A percentile compares a stretch with the other conserved stretches of the same genome.
Evolutionary conservation across 2,888 invertebrate genomes (phyloP).

Genomic region (Psylliodes chrysocephalus): DNA sequence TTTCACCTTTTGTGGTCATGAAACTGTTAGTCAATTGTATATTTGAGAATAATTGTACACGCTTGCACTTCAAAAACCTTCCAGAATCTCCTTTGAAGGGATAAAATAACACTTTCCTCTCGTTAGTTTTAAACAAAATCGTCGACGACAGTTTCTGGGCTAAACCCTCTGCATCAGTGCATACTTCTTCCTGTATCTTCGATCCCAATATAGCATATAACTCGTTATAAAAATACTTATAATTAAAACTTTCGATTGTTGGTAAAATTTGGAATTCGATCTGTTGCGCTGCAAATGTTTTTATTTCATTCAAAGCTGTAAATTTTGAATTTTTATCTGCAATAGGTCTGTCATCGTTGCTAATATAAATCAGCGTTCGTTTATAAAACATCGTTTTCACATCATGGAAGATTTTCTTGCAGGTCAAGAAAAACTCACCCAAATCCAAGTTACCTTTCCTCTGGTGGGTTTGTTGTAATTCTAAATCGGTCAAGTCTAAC

Average conservation of each 20-base stretch:
- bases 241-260: slow-evolving; percentile 50
- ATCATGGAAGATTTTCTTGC: slow-evolving; percentile 53
- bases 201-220: slow-evolving; percentile 47
- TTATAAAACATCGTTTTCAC: slow-evolving; percentile 49
- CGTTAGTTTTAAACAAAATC: slow-evolving; percentile 43
- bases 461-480: slow-evolving; percentile 46
- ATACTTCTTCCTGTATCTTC: slow-evolving; percentile 43
- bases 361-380: slow-evolving; percentile 51
- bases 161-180: slow-evolving; percentile 51
- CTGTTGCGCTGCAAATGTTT: slow-evolving; percentile 49
- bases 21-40: slow-evolving; percentile 41
- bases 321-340: slow-evolving; percentile 50
- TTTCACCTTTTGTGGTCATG: slow-evolving; percentile 45
- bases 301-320: slow-evolving; percentile 54
- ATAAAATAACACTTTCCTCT: slow-evolving; percentile 47
- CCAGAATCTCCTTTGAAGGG: slow-evolving; percentile 47
- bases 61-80: slow-evolving; percentile 43
- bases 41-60: slow-evolving; percentile 10
- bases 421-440: slow-evolving; percentile 50
- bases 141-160: slow-evolving; percentile 45
- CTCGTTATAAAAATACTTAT: slow-evolving; percentile 54
- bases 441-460: slow-evolving; percentile 50
- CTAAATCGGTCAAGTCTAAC: slow-evolving; percentile 39
- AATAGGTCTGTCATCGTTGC: slow-evolving; percentile 55
- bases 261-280: slow-evolving; percentile 52